Base-by-base conservation (phyloP, 1,140 invertebrate species). In the Plutomurus gul region DNA sequence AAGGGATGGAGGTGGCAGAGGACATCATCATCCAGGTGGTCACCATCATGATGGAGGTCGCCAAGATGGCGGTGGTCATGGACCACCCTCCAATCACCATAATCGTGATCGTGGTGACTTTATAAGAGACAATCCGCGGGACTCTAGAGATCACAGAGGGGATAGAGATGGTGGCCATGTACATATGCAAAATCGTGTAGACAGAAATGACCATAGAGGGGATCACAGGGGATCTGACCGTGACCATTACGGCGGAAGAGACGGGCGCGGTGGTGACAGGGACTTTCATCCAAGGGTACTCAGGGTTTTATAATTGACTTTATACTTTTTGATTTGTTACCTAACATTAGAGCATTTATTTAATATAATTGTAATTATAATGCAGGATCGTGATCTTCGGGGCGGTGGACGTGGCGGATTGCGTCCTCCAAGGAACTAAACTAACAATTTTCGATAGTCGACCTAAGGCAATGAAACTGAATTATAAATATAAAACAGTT, bases 211-310 rank as follows among this genome's bases (percentile, higher is more conserved):
- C 39, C 33, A 75, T 39, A 11, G 75, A 25, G 43, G 56, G 25
- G 18, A 56, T 25, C 36, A 40, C 25, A 33, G 79, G 30, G 72
- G 78, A 73, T 16, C 8, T 6, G 40, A 47, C 43, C 46, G 71
- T 20, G 77, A 73, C 71, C 65, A 73, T 30, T 49, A 49, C 18
- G 65, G 79, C 18, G 47, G 73, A 22, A 3, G 77, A 11, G 75
- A 47, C 18, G 40, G 80, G 5, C 49, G 70, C 40, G 20, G 43
- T 22, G 20, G 74, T 16, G 49, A 74, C 37, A 79, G 49, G 33
- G 72, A 81, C 51, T 77, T 81, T 81, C 72, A 77, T 73, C 75
- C 73, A 40, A 56, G 79, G 75, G 75, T 80, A 72, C 5, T 37
- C n/a, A 16, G 33, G n/a, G 0, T 1, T 56, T 40, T 18, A 56